Conservation (phyloP, 2,113 vertebrate species). For the Hypocryptadius cinnamomeus region DNA sequence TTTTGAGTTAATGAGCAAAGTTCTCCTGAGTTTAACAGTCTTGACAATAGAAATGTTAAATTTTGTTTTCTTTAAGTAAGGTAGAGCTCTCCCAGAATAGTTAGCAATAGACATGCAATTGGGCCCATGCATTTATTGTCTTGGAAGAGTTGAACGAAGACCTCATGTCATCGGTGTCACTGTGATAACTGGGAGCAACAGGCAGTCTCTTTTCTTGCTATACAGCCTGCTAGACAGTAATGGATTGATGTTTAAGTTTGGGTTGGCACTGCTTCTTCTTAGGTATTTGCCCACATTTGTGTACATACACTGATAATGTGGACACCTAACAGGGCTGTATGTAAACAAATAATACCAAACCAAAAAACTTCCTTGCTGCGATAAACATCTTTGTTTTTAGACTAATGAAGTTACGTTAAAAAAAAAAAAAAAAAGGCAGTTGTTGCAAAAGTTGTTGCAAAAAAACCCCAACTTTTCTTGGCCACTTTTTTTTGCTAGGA, state of each 20-base stretch:
- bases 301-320: not conserved
- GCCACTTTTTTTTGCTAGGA: not conserved
- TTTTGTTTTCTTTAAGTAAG: not conserved
- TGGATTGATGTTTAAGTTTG: not conserved
- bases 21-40: slow-evolving; percentile 42
- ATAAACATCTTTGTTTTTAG: not conserved
- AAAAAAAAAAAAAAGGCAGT: not conserved
- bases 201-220: not conserved
- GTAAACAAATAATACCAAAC: not conserved
- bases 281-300: not conserved
- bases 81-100: not conserved
- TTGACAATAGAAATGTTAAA: not conserved
- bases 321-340: not conserved
- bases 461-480: not conserved
- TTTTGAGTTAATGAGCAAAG: slow-evolving; percentile 19
- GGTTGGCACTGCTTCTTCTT: not conserved
- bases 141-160: not conserved
- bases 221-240: not conserved
- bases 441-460: not conserved
- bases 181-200: not conserved
- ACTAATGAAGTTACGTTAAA: not conserved
- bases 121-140: not conserved
- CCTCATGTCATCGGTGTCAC: not conserved
- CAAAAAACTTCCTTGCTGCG: not conserved
- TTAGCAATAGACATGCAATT: not conserved